Conservation (phyloP, 1,140 invertebrate genomes). For the Nephila pilipes region DNA sequence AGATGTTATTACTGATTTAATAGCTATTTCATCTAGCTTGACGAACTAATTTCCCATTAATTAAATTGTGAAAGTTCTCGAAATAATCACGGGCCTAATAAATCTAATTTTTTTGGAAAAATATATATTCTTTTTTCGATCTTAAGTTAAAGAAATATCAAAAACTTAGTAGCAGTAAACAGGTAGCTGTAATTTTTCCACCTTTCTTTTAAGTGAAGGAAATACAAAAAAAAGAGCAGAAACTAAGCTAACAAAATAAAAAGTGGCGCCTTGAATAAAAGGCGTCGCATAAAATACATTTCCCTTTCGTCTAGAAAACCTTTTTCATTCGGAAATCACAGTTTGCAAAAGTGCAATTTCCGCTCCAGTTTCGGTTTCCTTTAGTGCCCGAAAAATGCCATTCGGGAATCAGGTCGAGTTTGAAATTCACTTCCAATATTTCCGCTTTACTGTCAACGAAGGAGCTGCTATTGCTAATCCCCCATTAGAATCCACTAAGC, state of each 20-base stretch:
- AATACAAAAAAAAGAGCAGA: neutral
- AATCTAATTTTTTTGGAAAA: too few relatives aligned
- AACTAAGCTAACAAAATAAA: neutral
- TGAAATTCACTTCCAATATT: constrained; percentile 4
- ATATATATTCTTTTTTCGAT: too few relatives aligned
- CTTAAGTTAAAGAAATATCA: too few relatives aligned
- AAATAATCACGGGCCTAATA: too few relatives aligned
- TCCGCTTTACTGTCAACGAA: neutral
- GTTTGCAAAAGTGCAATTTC: constrained; percentile 12
- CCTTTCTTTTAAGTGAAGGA: neutral
- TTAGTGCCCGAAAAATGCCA: neutral
- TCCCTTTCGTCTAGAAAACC: neutral
- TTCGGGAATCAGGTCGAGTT: neutral
- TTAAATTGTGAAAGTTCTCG: too few relatives aligned
- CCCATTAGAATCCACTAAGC: constrained; percentile 5
- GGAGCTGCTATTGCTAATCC: neutral
- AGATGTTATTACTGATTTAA: too few relatives aligned
- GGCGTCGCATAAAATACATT: neutral
- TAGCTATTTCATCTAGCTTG: too few relatives aligned
- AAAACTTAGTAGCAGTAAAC: too few relatives aligned
- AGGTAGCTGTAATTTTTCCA: neutral
- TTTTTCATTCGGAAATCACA: constrained; percentile 24
- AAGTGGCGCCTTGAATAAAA: neutral
- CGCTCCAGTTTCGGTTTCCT: neutral
- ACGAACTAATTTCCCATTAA: too few relatives aligned